Evolutionary conservation across 2,797 vertebrate genomes (phyloP).

Genomic region (Diceros bicornis): DNA sequence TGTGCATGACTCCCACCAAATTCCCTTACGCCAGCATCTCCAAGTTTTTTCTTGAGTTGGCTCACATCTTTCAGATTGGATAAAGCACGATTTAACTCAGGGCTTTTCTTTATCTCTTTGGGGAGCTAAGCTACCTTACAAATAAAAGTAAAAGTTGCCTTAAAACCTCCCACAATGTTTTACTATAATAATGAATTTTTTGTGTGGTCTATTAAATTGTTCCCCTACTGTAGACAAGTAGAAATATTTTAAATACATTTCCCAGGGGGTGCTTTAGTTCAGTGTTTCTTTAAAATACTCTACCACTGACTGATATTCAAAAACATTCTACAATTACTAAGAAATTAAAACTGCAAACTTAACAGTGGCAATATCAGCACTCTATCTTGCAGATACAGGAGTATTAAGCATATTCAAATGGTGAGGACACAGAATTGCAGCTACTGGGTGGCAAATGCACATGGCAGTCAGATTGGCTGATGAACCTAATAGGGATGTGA

Average conservation of each 20-base stretch:
- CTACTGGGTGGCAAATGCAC: background rate
- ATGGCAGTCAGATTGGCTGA: background rate
- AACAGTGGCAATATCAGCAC: background rate
- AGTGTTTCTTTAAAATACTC: background rate
- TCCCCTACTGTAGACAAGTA: background rate
- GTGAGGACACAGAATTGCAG: background rate
- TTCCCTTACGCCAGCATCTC: background rate
- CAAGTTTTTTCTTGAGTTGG: background rate
- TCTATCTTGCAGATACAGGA: background rate
- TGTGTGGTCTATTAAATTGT: background rate
- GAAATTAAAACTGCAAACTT: background rate
- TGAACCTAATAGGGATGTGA: background rate
- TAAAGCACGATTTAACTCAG: background rate
- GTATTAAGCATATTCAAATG: background rate
- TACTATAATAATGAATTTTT: background rate
- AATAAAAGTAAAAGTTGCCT: background rate
- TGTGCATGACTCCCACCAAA: background rate
- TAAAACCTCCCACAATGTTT: background rate
- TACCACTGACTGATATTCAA: background rate
- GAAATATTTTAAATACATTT: conserved; percentile 14
- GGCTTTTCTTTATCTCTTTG: background rate
- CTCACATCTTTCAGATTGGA: background rate
- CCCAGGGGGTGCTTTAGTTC: background rate
- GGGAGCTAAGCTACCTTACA: background rate
- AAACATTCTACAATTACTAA: background rate